These are phyloP conservation scores for Octopus bimaculoides DNA, from an alignment of 1,140 invertebrate species.

Conservation along the genomic window DNA sequence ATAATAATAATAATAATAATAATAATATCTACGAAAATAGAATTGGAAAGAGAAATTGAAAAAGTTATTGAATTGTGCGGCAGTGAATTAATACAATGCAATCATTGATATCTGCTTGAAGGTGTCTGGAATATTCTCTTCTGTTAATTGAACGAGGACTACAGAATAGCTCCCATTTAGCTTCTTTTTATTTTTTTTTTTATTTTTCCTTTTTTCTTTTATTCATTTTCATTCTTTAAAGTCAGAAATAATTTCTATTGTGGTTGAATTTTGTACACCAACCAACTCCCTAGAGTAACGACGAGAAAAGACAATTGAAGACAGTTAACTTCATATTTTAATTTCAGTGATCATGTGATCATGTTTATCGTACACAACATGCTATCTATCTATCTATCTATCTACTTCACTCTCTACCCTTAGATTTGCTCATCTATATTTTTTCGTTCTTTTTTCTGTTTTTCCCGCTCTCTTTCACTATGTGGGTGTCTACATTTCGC, in stretches of 20 bases:
- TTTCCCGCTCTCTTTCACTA: not conserved
- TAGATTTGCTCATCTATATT: not conserved
- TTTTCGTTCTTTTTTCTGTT: not conserved
- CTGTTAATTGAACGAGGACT: too few relatives aligned
- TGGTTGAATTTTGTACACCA: not conserved
- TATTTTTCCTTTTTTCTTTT: too few relatives aligned
- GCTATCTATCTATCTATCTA: not conserved
- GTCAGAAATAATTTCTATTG: not conserved
- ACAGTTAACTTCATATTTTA: conserved; percentile 31
- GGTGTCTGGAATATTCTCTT: too few relatives aligned
- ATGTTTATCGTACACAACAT: not conserved
- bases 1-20: too few relatives aligned
- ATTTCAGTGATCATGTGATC: conserved; percentile 22
- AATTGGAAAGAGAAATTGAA: too few relatives aligned
- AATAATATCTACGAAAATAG: too few relatives aligned
- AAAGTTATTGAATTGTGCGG: too few relatives aligned
- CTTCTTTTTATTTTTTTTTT: too few relatives aligned
- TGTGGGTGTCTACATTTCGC: not conserved
- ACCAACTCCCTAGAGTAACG: conserved; percentile 22
- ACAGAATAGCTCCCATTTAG: too few relatives aligned
- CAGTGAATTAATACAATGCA: too few relatives aligned
- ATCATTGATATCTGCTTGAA: too few relatives aligned
- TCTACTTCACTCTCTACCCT: not conserved
- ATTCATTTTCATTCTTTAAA: not conserved
- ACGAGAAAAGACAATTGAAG: conserved; percentile 31